A percentile compares a stretch with the other conserved stretches of the same genome.
Evolutionary conservation across 2,888 invertebrate species (phyloP).

Genomic region (Lasioglossum leucozonium): DNA sequence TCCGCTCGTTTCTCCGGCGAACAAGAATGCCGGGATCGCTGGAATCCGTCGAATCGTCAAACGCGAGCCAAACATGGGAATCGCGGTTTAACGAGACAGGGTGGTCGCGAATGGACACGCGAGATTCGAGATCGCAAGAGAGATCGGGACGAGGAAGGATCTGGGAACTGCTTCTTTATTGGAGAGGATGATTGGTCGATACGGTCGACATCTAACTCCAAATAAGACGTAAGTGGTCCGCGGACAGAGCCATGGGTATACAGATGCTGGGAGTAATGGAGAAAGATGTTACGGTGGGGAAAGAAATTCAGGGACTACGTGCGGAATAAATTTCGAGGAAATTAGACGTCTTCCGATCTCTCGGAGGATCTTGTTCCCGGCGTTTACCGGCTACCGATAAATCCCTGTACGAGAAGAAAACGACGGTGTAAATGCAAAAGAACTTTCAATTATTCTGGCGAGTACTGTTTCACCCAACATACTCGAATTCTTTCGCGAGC

Average conservation of each 20-base stretch:
- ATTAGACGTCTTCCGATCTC: background rate
- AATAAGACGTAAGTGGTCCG: constrained; percentile 3
- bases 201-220: background rate
- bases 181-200: background rate
- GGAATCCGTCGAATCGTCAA: background rate
- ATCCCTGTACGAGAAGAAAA: background rate
- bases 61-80: constrained; percentile 2
- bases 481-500: background rate
- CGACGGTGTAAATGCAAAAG: too few relatives aligned
- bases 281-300: background rate
- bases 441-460: background rate
- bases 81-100: constrained; percentile 19
- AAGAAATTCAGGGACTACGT: background rate
- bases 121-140: constrained; percentile 3
- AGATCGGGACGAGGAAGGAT: background rate
- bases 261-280: background rate
- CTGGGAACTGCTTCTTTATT: constrained; percentile 1
- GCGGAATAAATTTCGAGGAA: too few relatives aligned
- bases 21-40: background rate
- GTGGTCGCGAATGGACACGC: background rate
- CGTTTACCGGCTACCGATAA: background rate
- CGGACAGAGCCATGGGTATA: background rate
- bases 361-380: background rate
- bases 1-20: background rate
- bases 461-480: background rate